Evolutionary conservation across 2,113 vertebrate genomes (phyloP), one percentile per base, ranked within the genome.

Genomic region (Phrynosoma blainvillii): DNA sequence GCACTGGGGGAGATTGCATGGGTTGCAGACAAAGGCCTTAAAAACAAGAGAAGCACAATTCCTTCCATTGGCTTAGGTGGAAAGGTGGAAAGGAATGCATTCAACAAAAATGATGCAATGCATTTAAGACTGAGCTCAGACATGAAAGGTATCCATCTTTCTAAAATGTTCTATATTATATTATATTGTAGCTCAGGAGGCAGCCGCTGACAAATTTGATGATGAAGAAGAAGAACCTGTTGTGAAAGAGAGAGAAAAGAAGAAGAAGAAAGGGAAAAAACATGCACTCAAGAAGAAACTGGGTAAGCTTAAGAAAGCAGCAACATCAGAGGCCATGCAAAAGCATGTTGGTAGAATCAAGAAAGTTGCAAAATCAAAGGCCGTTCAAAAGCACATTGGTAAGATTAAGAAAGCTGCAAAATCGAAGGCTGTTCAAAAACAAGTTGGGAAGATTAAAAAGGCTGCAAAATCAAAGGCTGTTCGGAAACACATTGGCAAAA

Each of bases 271-370:
- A 36, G 25, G 82, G 30, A 25, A 52, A 25, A 70, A 27, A 20
- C 6, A 71, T 32, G 70, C 70, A 27, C 36, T 88, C 59, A 82
- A 78, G 56, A 87, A 84, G 77, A 84, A 56, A 75, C n/a, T 81
- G 32, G 68, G 40, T 8, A 87, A 81, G 52, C 36, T 70, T 30
- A 87, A 77, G 52, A 87, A 80, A 40, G 85, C 21, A n/a, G 76
- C 76, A 7, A 79, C 25, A 79, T 79, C 85, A 5, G 56, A 86
- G 23, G 40, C 65, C 14, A 5, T 86, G 25, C 47, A 56, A 25
- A 86, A 86, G 23, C 85, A 86, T 0, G 36, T 79, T 20, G n/a
- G 65, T 7, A 86, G 79, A 8, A 27, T 86, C 8, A 86, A 40
- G n/a, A 86, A 86, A n/a, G 52, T n/a, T 0, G 76, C 85, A 2